These are phyloP conservation scores for Argynnis bischoffii DNA, from an alignment of 2,888 invertebrate genomes.

Conservation along the genomic window DNA sequence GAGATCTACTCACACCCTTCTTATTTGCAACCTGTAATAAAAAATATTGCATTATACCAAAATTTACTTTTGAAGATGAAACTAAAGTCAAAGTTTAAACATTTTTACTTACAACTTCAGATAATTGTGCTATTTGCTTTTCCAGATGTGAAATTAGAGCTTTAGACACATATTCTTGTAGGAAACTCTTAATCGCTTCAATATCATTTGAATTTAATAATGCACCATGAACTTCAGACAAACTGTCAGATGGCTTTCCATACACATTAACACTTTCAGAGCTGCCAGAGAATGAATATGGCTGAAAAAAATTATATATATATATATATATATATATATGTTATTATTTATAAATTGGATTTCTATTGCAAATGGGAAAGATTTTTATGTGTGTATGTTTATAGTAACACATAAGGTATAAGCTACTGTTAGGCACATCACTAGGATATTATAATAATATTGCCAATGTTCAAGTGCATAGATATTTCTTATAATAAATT, in stretches of 20 bases:
- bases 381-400: no score
- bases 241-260: slow-evolving; percentile 70
- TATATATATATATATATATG: no score
- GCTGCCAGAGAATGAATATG: slow-evolving; percentile 79
- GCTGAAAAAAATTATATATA: slow-evolving; percentile 53
- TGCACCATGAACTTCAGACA: slow-evolving; percentile 85
- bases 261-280: slow-evolving; percentile 83
- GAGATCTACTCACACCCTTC: slow-evolving; percentile 95
- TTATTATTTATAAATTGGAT: no score
- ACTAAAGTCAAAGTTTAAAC: no score
- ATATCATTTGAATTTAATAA: slow-evolving; percentile 91
- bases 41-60: slow-evolving; percentile 1
- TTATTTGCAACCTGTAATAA: slow-evolving; percentile 86
- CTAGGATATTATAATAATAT: no score
- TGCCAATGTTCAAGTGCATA: no score
- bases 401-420: no score
- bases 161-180: slow-evolving; percentile 93
- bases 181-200: slow-evolving; percentile 91
- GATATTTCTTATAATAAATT: no score
- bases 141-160: slow-evolving; percentile 96
- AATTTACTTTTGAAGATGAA: not conserved
- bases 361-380: not conserved
- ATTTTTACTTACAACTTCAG: slow-evolving; percentile 74
- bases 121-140: slow-evolving; percentile 90
- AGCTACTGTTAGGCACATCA: no score